Base-by-base conservation (phyloP, 1,140 invertebrate species). In the Heliconius hermathena region DNA sequence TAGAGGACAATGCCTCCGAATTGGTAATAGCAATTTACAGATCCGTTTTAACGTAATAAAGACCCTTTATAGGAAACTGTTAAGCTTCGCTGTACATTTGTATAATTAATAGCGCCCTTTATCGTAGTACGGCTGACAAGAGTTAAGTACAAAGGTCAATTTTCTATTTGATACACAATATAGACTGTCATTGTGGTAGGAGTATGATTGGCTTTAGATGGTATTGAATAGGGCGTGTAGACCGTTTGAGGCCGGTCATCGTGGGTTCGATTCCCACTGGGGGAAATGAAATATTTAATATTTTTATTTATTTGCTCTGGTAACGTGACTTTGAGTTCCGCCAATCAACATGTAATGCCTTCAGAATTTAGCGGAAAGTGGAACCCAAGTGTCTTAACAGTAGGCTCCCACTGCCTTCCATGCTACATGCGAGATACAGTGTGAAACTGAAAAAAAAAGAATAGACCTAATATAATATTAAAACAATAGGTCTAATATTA, bases 1-100 rank as follows among this genome's bases (percentile, higher is more conserved):
- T 49, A 77, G 8, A 46, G 70, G 76, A 72, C 76, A 77, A 77
- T 77, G 76, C 76, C 76, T 38, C 29, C 22, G 70, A 77, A 77
- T 77, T 29, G 66, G 66, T 72, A 72, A 72, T 71, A 77, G 76
- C 41, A 71, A 77, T 77, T 77, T 49, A 49, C 46, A 71, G 41
- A 71, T 77, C 66, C 76, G 29, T 77, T 72, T 71, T 71, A 72
- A 77, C 70, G 26, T 52, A 71, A 77, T 71, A 71, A 54, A 77
- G 66, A 77, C 76, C 76, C 76, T 77, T 77, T 77, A 54, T 71
- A 33, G 70, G 70, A 72, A 54, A 77, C 33, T 16, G 60, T 72
- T 71, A 52, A 66, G 38, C 46, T 36, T 71, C 29, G 70, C 13
- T 71, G 76, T 77, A 77, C 70, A 54, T 70, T 77, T 71, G 29